A percentile compares a stretch with the other conserved stretches of the same genome.
These are phyloP conservation scores for Hypothenemus hampei DNA, from an alignment of 1,140 invertebrate species.

Conservation along the genomic window DNA sequence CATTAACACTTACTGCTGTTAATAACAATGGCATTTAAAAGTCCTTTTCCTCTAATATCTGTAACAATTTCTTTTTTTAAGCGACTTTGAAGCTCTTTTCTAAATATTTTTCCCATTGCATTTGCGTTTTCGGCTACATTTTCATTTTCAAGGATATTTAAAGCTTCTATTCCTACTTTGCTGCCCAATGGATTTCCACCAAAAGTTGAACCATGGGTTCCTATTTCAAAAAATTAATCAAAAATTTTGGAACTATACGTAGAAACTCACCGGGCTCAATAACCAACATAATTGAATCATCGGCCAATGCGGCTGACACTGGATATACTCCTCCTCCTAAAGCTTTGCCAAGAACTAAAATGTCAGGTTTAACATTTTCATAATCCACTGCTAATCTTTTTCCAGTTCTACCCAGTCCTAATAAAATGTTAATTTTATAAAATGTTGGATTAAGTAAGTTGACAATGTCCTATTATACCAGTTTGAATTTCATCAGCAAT, in stretches of 20 bases:
- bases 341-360: constrained; percentile 90
- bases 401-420: constrained; percentile 49
- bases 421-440: constrained; percentile 59
- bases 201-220: constrained; percentile 91
- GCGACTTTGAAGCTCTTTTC: constrained; percentile 65
- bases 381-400: constrained; percentile 65
- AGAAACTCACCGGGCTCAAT: constrained; percentile 83
- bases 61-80: constrained; percentile 62
- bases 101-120: constrained; percentile 72
- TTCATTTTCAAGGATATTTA: constrained; percentile 82
- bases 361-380: constrained; percentile 89
- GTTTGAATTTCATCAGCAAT: constrained; percentile 98
- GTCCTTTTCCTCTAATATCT: constrained; percentile 82
- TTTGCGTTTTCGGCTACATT: constrained; percentile 83
- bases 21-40: constrained; percentile 93
- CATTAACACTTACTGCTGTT: constrained; percentile 59
- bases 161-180: constrained; percentile 72
- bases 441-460: too few species aligned
- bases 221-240: constrained; percentile 17
- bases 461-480: constrained; percentile 45
- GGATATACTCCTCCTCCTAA: constrained; percentile 96
- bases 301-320: constrained; percentile 82
- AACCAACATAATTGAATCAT: constrained; percentile 83
- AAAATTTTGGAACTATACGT: not conserved
- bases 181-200: constrained; percentile 96